These are phyloP conservation scores for Xanthia icteritia DNA, from an alignment of 2,888 invertebrate genomes.

Conservation along the genomic window DNA sequence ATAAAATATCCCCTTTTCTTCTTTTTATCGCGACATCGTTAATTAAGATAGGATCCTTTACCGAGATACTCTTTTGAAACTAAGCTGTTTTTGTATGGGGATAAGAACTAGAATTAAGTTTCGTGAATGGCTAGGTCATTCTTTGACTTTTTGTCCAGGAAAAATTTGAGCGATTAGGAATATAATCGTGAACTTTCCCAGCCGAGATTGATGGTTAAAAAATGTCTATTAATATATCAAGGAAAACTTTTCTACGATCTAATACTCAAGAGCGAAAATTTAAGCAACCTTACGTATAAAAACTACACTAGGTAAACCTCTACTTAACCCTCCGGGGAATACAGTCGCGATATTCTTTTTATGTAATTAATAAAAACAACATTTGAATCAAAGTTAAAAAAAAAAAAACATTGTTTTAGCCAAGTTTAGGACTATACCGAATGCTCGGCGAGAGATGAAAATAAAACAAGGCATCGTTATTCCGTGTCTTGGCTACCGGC, in stretches of 20 bases:
- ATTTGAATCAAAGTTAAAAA: not conserved
- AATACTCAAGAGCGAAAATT: not conserved
- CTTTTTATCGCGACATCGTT: slow-evolving; percentile 65
- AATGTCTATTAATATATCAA: not conserved
- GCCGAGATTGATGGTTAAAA: not conserved
- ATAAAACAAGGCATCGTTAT: slow-evolving; percentile 52
- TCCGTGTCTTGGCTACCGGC: slow-evolving; percentile 56
- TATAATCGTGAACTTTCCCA: not conserved
- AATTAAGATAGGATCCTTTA: slow-evolving; percentile 66
- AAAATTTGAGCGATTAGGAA: slow-evolving; percentile 2
- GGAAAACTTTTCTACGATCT: not conserved
- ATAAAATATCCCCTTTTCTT: slow-evolving; percentile 62
- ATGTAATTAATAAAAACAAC: not conserved
- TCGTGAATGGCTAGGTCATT: slow-evolving; percentile 12
- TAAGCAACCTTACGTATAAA: not conserved
- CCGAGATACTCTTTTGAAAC: slow-evolving; percentile 59
- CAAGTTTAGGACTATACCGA: slow-evolving; percentile 14
- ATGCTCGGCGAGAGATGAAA: slow-evolving; percentile 26
- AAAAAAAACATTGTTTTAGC: slow-evolving; percentile 1
- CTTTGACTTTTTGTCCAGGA: slow-evolving; percentile 14
- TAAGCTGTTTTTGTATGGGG: slow-evolving; percentile 53
- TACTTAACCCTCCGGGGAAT: too few species aligned
- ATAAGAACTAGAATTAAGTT: slow-evolving; percentile 53
- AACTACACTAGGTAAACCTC: not conserved
- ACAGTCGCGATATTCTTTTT: not conserved